Evolutionary conservation across 2,113 vertebrate genomes (phyloP), one percentile per base, ranked within the genome.

Genomic region (Empidonax alnorum): DNA sequence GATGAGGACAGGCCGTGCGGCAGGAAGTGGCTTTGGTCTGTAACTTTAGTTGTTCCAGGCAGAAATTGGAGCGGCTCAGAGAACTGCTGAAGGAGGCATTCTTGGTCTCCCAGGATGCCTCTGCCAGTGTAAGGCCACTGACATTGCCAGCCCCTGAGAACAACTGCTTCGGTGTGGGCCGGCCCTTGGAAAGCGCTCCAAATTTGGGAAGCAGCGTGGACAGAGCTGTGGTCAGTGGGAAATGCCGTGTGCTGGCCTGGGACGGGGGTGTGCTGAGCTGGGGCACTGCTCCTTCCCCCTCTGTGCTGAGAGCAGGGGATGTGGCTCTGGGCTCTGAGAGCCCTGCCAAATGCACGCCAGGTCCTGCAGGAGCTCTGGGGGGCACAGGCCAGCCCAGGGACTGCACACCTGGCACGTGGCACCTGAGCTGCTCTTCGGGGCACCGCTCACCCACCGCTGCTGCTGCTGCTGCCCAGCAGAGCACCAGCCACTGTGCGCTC

Each of bases 71-170:
- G 81, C 87, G 44, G 85, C 47, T 84, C 79, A n/a, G 63, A 83
- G 91, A 92, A 86, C 58, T 83, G 92, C 96, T 93, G 96, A 94
- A 88, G 79, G 90, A 94, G 63, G 46, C 85, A 90, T 88, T 95
- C 90, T 37, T 44, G 27, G 44, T 62, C 58, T 83, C 82, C 75
- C 63, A 49, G 90, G 73, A 62, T 44, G 39, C 84, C 62, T 73
- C 79, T 92, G 86, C 71, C 84, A 89, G 74, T 4, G 18, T 17
- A 65, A 78, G 69, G 78, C 78, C 75, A 21, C 72, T 90, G 55
- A 59, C 41, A 7, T 18, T 65, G 77, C 52, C 1, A 25, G 66
- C 37, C 75, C 47, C 44, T 2, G 20, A 59, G 53, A 87, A 50
- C 3, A 2, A 37, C 47, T 1, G 4, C 46, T 58, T 75, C 53